phyloP scores from a whole-genome alignment of 2,113 vertebrate genomes.

The Charadrius vociferus region DNA sequence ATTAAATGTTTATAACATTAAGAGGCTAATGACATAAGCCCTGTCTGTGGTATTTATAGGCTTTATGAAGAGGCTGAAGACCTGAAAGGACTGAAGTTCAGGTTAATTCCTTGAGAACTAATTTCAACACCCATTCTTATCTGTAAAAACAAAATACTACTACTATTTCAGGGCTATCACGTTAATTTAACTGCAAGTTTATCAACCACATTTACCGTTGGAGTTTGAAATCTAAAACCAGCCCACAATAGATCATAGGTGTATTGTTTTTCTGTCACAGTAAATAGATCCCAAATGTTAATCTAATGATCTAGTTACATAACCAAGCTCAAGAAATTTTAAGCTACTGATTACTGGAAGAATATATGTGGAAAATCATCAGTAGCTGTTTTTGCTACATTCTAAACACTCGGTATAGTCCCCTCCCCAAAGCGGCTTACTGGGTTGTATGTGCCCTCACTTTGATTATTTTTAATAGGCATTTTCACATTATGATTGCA shows the following conservation, averaged over 20 bases:
- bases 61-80: not conserved
- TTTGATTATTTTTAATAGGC: not conserved
- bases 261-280: slow-evolving; percentile 13
- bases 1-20: slow-evolving; percentile 64
- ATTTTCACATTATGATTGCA: not conserved
- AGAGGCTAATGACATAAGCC: slow-evolving; percentile 41
- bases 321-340: not conserved
- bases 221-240: not conserved
- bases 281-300: not conserved
- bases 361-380: not conserved
- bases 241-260: not conserved
- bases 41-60: slow-evolving; percentile 23
- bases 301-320: not conserved
- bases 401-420: not conserved
- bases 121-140: slow-evolving; percentile 7
- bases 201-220: not conserved
- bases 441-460: not conserved
- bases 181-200: not conserved
- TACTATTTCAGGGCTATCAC: not conserved
- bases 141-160: not conserved
- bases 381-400: not conserved
- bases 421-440: not conserved
- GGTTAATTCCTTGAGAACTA: not conserved
- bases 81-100: not conserved
- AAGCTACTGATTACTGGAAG: not conserved